A percentile compares a stretch with the other conserved stretches of the same genome.
These are phyloP conservation scores for Tetanocera ferruginea DNA, from an alignment of 2,888 invertebrate species.

Conservation along the genomic window DNA sequence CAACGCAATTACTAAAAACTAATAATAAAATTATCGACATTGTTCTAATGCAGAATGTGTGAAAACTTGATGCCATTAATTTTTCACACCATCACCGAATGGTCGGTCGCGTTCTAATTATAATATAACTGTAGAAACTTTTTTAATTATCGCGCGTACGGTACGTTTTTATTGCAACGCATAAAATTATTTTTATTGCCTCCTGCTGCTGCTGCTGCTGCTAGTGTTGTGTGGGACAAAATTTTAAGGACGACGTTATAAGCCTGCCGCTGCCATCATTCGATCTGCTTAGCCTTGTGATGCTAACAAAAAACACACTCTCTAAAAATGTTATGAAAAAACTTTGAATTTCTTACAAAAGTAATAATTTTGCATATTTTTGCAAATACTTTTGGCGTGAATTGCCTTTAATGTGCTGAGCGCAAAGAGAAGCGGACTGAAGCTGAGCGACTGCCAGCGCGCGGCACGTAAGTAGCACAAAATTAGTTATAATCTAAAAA, in stretches of 20 bases:
- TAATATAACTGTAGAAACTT: conserved; percentile 20
- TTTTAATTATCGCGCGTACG: conserved; percentile 16
- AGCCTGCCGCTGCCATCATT: not conserved
- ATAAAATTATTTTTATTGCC: conserved; percentile 27
- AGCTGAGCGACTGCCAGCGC: not conserved
- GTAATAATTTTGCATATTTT: conserved; percentile 4
- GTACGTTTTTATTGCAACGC: not conserved
- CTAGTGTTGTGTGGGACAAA: too few relatives aligned
- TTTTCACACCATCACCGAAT: not conserved
- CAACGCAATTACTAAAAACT: too few relatives aligned
- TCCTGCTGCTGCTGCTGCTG: not conserved
- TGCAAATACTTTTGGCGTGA: conserved; percentile 13
- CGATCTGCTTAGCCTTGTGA: too few relatives aligned
- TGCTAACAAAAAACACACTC: too few relatives aligned
- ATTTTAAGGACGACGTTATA: conserved; percentile 1
- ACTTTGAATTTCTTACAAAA: not conserved
- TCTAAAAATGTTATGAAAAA: not conserved
- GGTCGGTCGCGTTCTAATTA: conserved; percentile 9
- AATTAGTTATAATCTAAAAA: not conserved
- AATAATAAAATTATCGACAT: too few relatives aligned
- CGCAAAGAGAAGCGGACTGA: not conserved
- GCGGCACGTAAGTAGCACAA: not conserved
- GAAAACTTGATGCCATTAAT: too few relatives aligned
- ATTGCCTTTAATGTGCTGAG: conserved; percentile 6
- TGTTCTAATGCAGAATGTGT: too few relatives aligned